Conservation (phyloP, 2,888 invertebrate genomes). For the Drosophila villosipedis region DNA sequence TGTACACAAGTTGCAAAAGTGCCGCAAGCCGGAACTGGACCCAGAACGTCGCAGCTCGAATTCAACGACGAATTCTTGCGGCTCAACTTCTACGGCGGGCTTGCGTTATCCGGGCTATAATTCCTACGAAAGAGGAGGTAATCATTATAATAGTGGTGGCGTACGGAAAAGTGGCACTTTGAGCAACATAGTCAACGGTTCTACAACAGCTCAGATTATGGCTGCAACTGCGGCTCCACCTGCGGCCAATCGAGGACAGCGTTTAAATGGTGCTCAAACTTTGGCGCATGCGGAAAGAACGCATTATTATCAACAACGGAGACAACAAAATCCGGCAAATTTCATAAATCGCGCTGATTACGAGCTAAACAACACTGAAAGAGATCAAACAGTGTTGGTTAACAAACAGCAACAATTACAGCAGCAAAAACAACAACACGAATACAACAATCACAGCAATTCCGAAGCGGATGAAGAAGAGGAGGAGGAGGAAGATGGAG, state of each 20-base stretch:
- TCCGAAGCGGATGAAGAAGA: slow-evolving; percentile 62
- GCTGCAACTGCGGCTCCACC: background rate
- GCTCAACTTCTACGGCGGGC: slow-evolving; percentile 66
- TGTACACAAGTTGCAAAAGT: slow-evolving; percentile 36
- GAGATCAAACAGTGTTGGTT: slow-evolving; percentile 16
- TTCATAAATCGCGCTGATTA: background rate
- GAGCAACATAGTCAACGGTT: slow-evolving; percentile 77
- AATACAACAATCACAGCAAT: slow-evolving; percentile 67
- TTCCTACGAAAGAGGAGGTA: slow-evolving; percentile 80
- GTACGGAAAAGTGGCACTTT: slow-evolving; percentile 84
- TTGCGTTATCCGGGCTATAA: slow-evolving; percentile 81
- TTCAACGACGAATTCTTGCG: slow-evolving; percentile 83
- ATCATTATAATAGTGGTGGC: slow-evolving; percentile 60
- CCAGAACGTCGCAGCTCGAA: slow-evolving; percentile 84
- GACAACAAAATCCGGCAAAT: slow-evolving; percentile 32
- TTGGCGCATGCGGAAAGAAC: slow-evolving; percentile 47
- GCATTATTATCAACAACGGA: slow-evolving; percentile 46
- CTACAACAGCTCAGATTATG: background rate
- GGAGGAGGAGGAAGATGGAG: slow-evolving; percentile 60
- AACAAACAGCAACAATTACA: slow-evolving; percentile 54
- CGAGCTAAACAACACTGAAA: slow-evolving; percentile 12
- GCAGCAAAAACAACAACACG: slow-evolving; percentile 26
- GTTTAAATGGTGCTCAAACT: slow-evolving; percentile 57
- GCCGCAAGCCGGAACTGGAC: slow-evolving; percentile 56
- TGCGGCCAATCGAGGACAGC: slow-evolving; percentile 1